Conservation (phyloP, 2,888 invertebrate genomes). For the Drosophila pegasa region DNA sequence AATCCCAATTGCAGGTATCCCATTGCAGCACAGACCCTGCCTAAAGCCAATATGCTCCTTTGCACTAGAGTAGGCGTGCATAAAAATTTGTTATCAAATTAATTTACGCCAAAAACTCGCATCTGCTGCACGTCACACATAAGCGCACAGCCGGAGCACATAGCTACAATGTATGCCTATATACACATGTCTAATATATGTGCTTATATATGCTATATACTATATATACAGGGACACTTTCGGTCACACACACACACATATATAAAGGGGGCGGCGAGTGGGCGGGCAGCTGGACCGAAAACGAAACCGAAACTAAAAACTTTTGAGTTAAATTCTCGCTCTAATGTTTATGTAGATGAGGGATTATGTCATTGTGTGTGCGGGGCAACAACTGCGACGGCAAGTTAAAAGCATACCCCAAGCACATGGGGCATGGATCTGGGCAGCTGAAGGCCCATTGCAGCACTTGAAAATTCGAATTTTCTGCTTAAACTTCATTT, state of each 20-base stretch:
- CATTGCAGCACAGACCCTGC: too few species aligned
- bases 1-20: too few species aligned
- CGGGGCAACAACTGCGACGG: constrained; percentile 37
- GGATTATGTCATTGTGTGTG: constrained; percentile 81
- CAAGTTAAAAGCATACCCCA: constrained; percentile 45
- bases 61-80: neutral
- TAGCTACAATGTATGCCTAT: constrained; percentile 5
- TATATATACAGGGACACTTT: constrained; percentile 47
- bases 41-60: neutral
- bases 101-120: constrained; percentile 75
- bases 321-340: constrained; percentile 81
- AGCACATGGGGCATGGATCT: constrained; percentile 15
- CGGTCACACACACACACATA: constrained; percentile 14
- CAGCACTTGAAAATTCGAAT: constrained; percentile 80
- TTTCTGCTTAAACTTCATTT: constrained; percentile 76
- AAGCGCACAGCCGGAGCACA: constrained; percentile 28
- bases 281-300: constrained; percentile 65
- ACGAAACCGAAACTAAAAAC: constrained; percentile 81
- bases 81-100: constrained; percentile 69
- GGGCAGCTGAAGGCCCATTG: constrained; percentile 59
- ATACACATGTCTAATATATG: constrained; percentile 2
- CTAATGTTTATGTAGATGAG: constrained; percentile 82
- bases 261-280: neutral
- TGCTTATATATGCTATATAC: constrained; percentile 20
- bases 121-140: constrained; percentile 74